phyloP scores from a whole-genome alignment of 2,888 invertebrate genomes.

The Acrocera orbiculus region DNA sequence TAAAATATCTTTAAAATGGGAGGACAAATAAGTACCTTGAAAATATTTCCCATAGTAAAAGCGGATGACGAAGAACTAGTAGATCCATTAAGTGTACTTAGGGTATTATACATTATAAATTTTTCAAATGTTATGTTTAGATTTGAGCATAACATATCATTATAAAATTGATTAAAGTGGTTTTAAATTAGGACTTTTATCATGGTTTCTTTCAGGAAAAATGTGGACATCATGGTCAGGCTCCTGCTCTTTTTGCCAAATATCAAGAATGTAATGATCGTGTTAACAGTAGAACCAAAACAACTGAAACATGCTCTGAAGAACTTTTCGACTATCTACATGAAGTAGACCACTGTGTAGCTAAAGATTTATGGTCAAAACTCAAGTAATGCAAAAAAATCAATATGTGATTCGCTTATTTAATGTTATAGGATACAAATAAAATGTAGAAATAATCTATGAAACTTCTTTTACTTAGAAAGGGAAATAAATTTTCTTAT shows the following conservation, averaged over 20 bases:
- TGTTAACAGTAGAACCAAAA: conserved; percentile 67
- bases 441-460: too few species aligned
- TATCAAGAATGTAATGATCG: conserved; percentile 74
- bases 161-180: too few species aligned
- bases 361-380: conserved; percentile 51
- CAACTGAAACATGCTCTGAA: conserved; percentile 79
- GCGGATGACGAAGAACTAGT: conserved; percentile 64
- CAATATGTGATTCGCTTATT: too few species aligned
- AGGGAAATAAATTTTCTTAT: too few species aligned
- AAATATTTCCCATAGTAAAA: conserved; percentile 39
- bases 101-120: conserved; percentile 35
- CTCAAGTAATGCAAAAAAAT: conserved; percentile 59
- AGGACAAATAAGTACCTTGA: too few species aligned
- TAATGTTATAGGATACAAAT: too few species aligned
- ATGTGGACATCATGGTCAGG: conserved; percentile 46
- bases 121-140: too few species aligned
- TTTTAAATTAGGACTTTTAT: too few species aligned
- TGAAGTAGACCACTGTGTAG: conserved; percentile 83
- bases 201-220: conserved; percentile 47
- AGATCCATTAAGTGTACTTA: conserved; percentile 56
- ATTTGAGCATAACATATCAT: too few species aligned
- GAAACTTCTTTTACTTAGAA: too few species aligned
- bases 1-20: too few species aligned
- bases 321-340: conserved; percentile 84
- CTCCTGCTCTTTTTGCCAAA: conserved; percentile 44